Base-by-base conservation (phyloP, 2,113 vertebrate genomes). In the Ia io region DNA sequence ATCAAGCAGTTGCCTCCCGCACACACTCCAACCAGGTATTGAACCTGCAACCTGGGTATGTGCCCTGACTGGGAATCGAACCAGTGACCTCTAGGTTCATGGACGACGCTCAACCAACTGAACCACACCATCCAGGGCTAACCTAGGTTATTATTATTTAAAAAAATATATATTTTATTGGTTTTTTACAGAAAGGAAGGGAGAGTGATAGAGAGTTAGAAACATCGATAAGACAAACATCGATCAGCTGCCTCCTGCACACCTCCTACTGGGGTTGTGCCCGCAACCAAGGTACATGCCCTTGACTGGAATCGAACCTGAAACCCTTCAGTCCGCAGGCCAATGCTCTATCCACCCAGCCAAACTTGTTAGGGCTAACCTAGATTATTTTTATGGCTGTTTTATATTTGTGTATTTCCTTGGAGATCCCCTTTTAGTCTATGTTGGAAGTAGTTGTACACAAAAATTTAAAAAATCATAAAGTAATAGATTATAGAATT, bases 401-500 rank as follows among this genome's bases (percentile, higher is more conserved):
- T 35, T 93, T 73, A 28, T 74, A 67, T 85, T 84, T 92, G 40
- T 88, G 2, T 90, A 90, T 65, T 95, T 93, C 18, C 7, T 92
- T 56, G 32, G 35, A 76, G 84, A 35, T 30, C 23, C 53, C 11
- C 32, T 76, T 88, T 89, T 74, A 94, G 23, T 7, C 37, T 2
- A 18, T 71, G 10, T 90, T 96, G 63, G 37, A 95, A 93, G 76
- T 93, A 77, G 51, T 59, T 80, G 4, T 89, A 83, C 23, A 91
- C 25, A 77, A 69, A 86, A 37, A 67, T 92, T 92, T n/a, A 7
- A 61, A 84, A 95, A 91, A 84, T 76, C 35, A 63, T 69, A 78
- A 93, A 47, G 8, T 59, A 63, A 25, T 63, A 88, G 28, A 93
- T 94, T 91, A 59, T 28, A 80, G 71, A 93, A 89, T 80, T 95